phyloP scores from a whole-genome alignment of 2,888 invertebrate genomes.

The Hipparchia sbordonii region DNA sequence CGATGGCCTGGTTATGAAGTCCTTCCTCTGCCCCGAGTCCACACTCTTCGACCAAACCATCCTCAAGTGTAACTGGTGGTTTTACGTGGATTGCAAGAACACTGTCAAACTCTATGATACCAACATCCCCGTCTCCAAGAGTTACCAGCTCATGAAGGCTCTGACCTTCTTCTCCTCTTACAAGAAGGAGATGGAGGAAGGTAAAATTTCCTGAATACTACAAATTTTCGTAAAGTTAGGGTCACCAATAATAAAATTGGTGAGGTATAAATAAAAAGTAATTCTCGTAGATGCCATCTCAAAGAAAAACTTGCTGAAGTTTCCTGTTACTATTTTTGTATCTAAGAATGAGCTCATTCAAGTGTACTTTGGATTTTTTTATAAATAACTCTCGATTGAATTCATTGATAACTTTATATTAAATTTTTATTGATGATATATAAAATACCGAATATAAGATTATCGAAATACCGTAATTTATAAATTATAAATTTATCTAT shows the following conservation, averaged over 20 bases:
- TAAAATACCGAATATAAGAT: too few species aligned
- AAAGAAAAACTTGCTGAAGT: too few species aligned
- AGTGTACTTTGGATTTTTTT: too few species aligned
- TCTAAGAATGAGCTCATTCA: too few species aligned
- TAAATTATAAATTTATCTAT: constrained; percentile 4
- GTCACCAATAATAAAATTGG: too few species aligned
- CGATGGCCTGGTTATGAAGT: constrained; percentile 94
- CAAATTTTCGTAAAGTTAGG: background rate
- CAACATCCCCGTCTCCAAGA: constrained; percentile 95
- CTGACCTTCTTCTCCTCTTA: constrained; percentile 94
- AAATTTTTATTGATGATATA: too few species aligned
- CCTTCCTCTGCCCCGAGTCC: constrained; percentile 95
- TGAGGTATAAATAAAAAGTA: too few species aligned
- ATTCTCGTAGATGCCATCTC: too few species aligned
- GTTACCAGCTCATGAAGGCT: constrained; percentile 95
- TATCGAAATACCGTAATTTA: background rate
- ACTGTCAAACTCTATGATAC: constrained; percentile 92
- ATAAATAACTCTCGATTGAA: too few species aligned
- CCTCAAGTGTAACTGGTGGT: constrained; percentile 97
- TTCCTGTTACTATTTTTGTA: too few species aligned
- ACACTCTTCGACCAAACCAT: constrained; percentile 96
- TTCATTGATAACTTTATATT: too few species aligned
- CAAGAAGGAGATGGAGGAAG: constrained; percentile 84
- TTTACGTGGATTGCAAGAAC: constrained; percentile 94
- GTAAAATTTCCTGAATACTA: constrained; percentile 40